Evolutionary conservation across 2,113 vertebrate genomes (phyloP).

Genomic region (Prionailurus viverrinus): DNA sequence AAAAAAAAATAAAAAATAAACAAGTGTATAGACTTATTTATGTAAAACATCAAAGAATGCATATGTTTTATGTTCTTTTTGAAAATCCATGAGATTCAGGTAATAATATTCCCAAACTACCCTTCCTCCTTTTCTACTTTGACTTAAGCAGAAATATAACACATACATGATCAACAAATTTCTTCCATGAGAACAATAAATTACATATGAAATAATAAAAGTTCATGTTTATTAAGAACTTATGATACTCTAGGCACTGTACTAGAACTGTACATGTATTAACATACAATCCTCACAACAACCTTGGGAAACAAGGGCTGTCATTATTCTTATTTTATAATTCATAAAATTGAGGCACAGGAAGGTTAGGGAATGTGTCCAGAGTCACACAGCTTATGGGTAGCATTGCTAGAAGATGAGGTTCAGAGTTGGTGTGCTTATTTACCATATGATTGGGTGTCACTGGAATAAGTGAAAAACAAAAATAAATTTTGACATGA

Average conservation of each 20-base stretch:
- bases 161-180: neutral
- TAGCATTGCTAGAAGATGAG: neutral
- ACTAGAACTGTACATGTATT: neutral
- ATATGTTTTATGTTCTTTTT: constrained; percentile 5
- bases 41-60: neutral
- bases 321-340: neutral
- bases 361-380: neutral
- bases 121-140: neutral
- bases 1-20: neutral
- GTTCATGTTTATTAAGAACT: neutral
- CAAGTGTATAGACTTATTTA: neutral
- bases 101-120: neutral
- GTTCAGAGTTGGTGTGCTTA: neutral
- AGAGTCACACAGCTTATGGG: neutral
- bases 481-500: neutral
- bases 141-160: neutral
- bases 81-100: neutral
- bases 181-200: neutral
- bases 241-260: neutral
- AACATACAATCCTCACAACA: neutral
- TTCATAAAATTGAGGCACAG: neutral
- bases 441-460: neutral
- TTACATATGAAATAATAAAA: neutral
- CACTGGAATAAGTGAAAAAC: neutral
- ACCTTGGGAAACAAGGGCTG: neutral